phyloP scores from a whole-genome alignment of 2,797 vertebrate genomes.

The Pangasius mekongensis region DNA sequence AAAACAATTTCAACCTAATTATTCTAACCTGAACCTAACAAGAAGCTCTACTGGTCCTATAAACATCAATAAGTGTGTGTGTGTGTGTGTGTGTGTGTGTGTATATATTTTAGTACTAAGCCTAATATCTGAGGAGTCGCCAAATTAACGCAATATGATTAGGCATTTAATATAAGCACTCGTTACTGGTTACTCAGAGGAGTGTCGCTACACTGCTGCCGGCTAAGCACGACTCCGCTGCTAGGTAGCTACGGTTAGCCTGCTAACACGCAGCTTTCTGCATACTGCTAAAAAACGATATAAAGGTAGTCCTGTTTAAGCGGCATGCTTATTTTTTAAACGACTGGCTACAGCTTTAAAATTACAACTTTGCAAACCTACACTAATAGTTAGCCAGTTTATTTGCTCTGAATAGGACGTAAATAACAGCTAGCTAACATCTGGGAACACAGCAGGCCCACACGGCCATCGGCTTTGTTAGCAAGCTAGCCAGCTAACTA shows the following conservation, averaged over 20 bases:
- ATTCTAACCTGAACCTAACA: not conserved
- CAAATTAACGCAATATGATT: not conserved
- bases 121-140: not conserved
- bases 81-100: too few relatives aligned
- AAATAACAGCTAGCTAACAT: not conserved
- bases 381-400: not conserved
- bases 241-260: too few relatives aligned
- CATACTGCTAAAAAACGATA: too few relatives aligned
- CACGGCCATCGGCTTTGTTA: constrained; percentile 9
- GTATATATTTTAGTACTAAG: too few relatives aligned
- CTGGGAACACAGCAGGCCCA: not conserved
- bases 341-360: too few relatives aligned
- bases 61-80: not conserved
- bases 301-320: not conserved
- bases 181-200: not conserved
- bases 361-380: not conserved
- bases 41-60: not conserved
- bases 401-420: not conserved
- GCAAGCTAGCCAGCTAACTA: not conserved
- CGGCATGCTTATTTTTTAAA: not conserved
- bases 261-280: not conserved
- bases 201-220: not conserved
- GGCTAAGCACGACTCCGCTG: not conserved
- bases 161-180: not conserved
- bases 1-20: not conserved